Base-by-base conservation (phyloP, 2,797 vertebrate species). In the Novumbra hubbsi region DNA sequence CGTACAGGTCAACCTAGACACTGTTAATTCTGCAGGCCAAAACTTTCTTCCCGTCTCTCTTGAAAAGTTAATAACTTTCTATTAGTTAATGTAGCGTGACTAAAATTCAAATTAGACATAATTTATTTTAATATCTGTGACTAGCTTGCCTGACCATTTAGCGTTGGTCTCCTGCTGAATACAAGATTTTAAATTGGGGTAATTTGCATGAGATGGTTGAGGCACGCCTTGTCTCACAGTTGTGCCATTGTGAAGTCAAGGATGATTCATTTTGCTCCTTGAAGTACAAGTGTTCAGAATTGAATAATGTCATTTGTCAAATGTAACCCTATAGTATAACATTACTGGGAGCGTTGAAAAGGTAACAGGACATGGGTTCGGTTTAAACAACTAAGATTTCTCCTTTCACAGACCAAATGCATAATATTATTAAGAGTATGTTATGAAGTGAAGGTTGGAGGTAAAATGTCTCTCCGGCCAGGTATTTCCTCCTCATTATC, bases 41-140 rank as follows among this genome's bases (percentile, higher is more conserved):
- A 96, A 95, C 95, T 96, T 96, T 97, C 97, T 96, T 87, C 73
- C 75, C 55, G 76, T 79, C 81, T 96, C 96, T 96, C 96, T 98
- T 98, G 96, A 99, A 98, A 98, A 98, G 96, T 98, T 99, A 99
- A 98, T 98, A 98, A 98, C 97, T 97, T 98, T 97, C 96, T 98
- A 98, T 99, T 98, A 98, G 97, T 98, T 99, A 98, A 98, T 98
- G 97, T 97, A 96, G 94, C 95, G 94, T 98, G 97, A 98, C 97
- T 99, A 98, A 99, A 98, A 99, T 98, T 98, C 96, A 97, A 96
- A 99, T 99, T 97, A 98, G 96, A 98, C 96, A 97, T 98, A 96
- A 99, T 98, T 98, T 96, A 98, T 98, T 99, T 98, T 98, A 98
- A 98, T 99, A 96, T 98, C 96, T 98, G 96, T 98, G 96, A 98